Base-by-base conservation (phyloP, 1,140 invertebrate genomes). In the Pseudomyrmex flavicornis region DNA sequence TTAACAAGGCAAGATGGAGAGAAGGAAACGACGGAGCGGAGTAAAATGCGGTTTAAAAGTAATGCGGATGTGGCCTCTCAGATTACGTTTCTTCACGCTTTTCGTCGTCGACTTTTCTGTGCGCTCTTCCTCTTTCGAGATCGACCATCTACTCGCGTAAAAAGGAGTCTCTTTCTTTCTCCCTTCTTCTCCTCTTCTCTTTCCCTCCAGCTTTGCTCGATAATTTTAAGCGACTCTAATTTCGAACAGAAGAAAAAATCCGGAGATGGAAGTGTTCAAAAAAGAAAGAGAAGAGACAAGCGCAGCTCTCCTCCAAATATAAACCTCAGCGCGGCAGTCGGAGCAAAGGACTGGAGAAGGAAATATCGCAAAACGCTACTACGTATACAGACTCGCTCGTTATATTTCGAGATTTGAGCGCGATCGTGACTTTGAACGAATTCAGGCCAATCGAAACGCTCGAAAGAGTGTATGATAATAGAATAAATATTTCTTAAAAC, bases 211-310 rank as follows among this genome's bases (percentile, higher is more conserved):
- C 52, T 77, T 73, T 72, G 52, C n/a, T 66, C 80, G 82, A 83
- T 87, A 84, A 90, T 87, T 91, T 86, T 89, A 90, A 87, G 88
- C 85, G 82, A 4, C 85, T 91, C 85, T 89, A 91, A 87, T 90
- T 89, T 84, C 85, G 80, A 87, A 44, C 73, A 48, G 61, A 65
- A 84, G 54, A 77, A 87, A 17, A 48, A 65, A 62, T 52, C 12
- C 15, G 20, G 13, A 46, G 22, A 26, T 68, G 54, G 12, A 80
- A 61, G 44, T 61, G 66, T 59, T 77, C 58, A 44, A 58, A 63
- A 56, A 62, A 44, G 54, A 61, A 56, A 59, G 9, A 69, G 35
- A 82, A 68, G 35, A 84, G 48, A 79, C n/a, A 54, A 48, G 35
- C 35, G 20, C 59, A 56, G 50, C 48, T 58, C 76, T 62, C 52